A percentile compares a stretch with the other conserved stretches of the same genome.
Evolutionary conservation across 2,113 vertebrate species (phyloP).

Genomic region (Oreotragus oreotragus): DNA sequence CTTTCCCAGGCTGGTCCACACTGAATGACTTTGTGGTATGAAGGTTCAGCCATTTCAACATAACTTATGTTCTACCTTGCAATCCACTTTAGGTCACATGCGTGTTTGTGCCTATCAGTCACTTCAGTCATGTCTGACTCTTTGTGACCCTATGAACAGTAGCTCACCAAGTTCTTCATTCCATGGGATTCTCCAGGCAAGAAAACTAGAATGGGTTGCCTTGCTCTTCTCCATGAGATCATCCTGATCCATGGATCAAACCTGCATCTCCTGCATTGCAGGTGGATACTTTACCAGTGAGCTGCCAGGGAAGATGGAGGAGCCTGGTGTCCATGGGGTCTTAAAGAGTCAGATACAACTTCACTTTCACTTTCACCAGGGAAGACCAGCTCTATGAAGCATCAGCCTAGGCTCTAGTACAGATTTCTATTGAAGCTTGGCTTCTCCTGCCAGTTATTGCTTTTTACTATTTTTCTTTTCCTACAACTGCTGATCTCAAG

Average conservation of each 20-base stretch:
- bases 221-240: not conserved
- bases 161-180: not conserved
- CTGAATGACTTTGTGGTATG: not conserved
- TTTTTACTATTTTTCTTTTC: not conserved
- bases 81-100: not conserved
- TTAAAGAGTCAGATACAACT: fast-evolving
- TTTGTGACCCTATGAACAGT: not conserved
- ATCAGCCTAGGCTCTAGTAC: not conserved
- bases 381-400: not conserved
- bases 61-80: not conserved
- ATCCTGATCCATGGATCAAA: not conserved
- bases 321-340: too few species aligned
- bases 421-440: not conserved
- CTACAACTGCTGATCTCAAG: not conserved
- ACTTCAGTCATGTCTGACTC: not conserved
- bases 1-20: not conserved
- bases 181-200: not conserved
- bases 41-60: not conserved
- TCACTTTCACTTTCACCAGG: too few species aligned
- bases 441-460: not conserved
- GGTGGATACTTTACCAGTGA: not conserved
- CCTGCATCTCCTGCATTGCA: not conserved
- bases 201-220: not conserved
- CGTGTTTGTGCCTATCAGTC: not conserved
- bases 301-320: not conserved